Base-by-base conservation (phyloP, 2,113 vertebrate genomes). In the Spea multiplicata region DNA sequence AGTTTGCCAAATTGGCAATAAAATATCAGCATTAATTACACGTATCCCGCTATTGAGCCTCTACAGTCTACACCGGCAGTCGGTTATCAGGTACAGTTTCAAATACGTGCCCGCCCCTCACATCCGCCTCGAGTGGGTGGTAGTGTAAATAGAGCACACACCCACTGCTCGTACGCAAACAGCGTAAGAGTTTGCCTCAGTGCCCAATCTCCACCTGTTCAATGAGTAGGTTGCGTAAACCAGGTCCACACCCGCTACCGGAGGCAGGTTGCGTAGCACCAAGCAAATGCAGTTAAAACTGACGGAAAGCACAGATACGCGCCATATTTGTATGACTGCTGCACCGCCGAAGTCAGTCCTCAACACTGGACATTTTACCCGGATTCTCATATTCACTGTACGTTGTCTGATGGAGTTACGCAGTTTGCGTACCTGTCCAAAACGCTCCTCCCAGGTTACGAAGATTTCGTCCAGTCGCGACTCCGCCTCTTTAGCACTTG, bases 401-500 rank as follows among this genome's bases (percentile, higher is more conserved):
- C 30, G 30, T 30, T 30, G 59, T 1, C 3, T 6, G 4, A 12
- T 67, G 5, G 8, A 2, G 44, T 9, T 72, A 72, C 76, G 76
- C 13, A 30, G 46, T 78, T 78, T 79, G 6, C 76, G 76, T 72
- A 79, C 76, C 76, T 79, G 73, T 52, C 8, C 59, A 16, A 30
- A 6, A 66, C 59, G 59, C 30, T 16, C 8, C 1, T 52, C 30
- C n/a, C 76, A 73, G 76, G 76, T 73, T 79, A 79, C 61, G 76
- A 44, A 72, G 3, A 66, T 4, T 65, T 3, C 76, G 59, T 17
- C 65, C 7, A 3, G 8, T 5, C 10, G 66, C 17, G 50, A 49
- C 53, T 7, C 81, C 66, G 44, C 82, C 83, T 81, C 66, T 53
- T 45, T 62, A 50, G 45, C 82, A 81, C 74, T 81, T 85, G 88